A percentile compares a stretch with the other conserved stretches of the same genome.
Conservation (phyloP, 2,888 invertebrate genomes). For the Perizoma affinitatum region DNA sequence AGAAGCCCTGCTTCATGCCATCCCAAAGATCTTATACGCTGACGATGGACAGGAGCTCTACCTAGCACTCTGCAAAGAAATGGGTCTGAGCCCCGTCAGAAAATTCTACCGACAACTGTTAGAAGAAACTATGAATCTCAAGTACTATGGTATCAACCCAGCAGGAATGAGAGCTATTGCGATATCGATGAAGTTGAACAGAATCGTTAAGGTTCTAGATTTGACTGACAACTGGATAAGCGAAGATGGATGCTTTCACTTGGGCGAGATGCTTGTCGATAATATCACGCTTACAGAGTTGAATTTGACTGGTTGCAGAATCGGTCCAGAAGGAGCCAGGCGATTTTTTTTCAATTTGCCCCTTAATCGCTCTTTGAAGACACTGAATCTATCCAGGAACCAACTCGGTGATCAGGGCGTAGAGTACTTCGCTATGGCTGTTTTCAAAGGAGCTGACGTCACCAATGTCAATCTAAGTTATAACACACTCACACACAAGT, state of each 20-base stretch:
- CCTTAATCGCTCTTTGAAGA: slow-evolving; percentile 48
- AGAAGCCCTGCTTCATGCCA: slow-evolving; percentile 54
- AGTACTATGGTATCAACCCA: slow-evolving; percentile 63
- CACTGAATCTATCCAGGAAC: slow-evolving; percentile 58
- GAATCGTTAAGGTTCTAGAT: slow-evolving; percentile 52
- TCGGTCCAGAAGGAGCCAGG: slow-evolving; percentile 56
- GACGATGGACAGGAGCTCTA: slow-evolving; percentile 68
- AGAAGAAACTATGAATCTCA: slow-evolving; percentile 54
- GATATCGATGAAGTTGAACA: slow-evolving; percentile 57
- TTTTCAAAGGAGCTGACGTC: slow-evolving; percentile 50
- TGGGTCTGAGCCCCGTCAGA: slow-evolving; percentile 55
- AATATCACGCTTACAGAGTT: slow-evolving; percentile 56
- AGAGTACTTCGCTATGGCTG: slow-evolving; percentile 48
- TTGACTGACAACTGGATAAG: slow-evolving; percentile 65
- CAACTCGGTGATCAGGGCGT: slow-evolving; percentile 55
- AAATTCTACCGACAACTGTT: slow-evolving; percentile 55
- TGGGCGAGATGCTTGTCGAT: slow-evolving; percentile 58
- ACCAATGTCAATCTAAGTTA: slow-evolving; percentile 53
- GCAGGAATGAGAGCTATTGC: slow-evolving; percentile 61
- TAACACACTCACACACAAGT: slow-evolving; percentile 56
- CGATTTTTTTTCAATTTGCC: slow-evolving; percentile 47
- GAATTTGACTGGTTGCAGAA: slow-evolving; percentile 62
- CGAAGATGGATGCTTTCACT: slow-evolving; percentile 63
- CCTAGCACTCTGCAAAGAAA: slow-evolving; percentile 59
- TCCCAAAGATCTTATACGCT: slow-evolving; percentile 46